Conservation (phyloP, 2,113 vertebrate genomes). For the Paralichthys olivaceus region DNA sequence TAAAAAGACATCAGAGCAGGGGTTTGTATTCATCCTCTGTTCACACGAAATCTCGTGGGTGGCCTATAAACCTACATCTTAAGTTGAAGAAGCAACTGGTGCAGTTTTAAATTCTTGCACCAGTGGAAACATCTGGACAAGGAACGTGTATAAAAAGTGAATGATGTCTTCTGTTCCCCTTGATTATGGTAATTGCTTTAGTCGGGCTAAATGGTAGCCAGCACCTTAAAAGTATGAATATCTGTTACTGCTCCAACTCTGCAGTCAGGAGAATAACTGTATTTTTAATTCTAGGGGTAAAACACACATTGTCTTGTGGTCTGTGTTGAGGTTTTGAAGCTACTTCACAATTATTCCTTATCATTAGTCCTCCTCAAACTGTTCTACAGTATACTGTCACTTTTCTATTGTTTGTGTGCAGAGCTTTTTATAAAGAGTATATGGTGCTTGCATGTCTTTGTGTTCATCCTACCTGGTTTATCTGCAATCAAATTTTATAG, state of each 20-base stretch:
- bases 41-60: background rate
- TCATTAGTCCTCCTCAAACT: too few species aligned
- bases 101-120: slow-evolving; percentile 6
- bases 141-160: background rate
- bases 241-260: background rate
- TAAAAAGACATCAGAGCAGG: background rate
- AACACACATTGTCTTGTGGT: too few species aligned
- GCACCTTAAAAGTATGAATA: background rate
- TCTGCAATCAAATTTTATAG: too few species aligned
- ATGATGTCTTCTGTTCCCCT: background rate
- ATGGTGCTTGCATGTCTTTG: too few species aligned
- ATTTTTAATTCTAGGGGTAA: too few species aligned
- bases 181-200: slow-evolving; percentile 1
- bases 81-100: background rate
- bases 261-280: too few species aligned
- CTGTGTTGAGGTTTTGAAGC: too few species aligned
- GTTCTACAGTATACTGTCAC: too few species aligned
- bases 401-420: too few species aligned
- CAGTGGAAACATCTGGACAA: slow-evolving; percentile 19
- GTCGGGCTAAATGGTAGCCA: background rate
- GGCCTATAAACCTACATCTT: slow-evolving; percentile 6
- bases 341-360: too few species aligned
- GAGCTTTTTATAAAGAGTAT: too few species aligned
- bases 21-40: background rate
- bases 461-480: too few species aligned